phyloP scores from a whole-genome alignment of 1,140 invertebrate genomes.

The Tachypleus tridentatus region DNA sequence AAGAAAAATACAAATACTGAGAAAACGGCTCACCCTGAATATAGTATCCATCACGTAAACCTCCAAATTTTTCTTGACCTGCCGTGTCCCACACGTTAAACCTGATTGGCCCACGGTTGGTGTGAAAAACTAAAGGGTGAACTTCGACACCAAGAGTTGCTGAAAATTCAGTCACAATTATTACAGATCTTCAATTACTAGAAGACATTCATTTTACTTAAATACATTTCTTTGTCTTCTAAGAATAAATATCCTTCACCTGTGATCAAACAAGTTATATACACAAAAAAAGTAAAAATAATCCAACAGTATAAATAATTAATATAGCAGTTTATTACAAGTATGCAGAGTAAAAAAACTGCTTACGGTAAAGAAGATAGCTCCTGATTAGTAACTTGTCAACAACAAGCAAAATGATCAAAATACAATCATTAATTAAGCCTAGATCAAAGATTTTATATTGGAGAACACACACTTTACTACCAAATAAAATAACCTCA shows the following conservation, averaged over 20 bases:
- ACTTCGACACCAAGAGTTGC: slow-evolving; percentile 98
- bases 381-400: too few species aligned
- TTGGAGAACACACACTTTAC: background rate
- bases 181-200: too few species aligned
- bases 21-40: slow-evolving; percentile 59
- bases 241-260: too few species aligned
- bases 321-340: background rate
- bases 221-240: too few species aligned
- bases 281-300: background rate
- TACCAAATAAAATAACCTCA: too few species aligned
- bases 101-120: slow-evolving; percentile 87
- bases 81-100: slow-evolving; percentile 99
- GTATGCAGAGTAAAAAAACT: background rate
- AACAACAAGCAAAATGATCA: too few species aligned
- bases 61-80: slow-evolving; percentile 98
- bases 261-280: too few species aligned
- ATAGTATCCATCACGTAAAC: slow-evolving; percentile 96
- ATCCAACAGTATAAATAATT: too few species aligned
- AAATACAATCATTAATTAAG: too few species aligned
- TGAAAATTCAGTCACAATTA: slow-evolving; percentile 19
- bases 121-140: slow-evolving; percentile 95
- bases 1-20: background rate
- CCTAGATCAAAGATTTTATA: background rate
- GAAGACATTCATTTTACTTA: too few species aligned
- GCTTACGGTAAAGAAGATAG: too few species aligned